A percentile compares a stretch with the other conserved stretches of the same genome.
Evolutionary conservation across 2,113 vertebrate genomes (phyloP).

Genomic region (Stigmatopora nigra): DNA sequence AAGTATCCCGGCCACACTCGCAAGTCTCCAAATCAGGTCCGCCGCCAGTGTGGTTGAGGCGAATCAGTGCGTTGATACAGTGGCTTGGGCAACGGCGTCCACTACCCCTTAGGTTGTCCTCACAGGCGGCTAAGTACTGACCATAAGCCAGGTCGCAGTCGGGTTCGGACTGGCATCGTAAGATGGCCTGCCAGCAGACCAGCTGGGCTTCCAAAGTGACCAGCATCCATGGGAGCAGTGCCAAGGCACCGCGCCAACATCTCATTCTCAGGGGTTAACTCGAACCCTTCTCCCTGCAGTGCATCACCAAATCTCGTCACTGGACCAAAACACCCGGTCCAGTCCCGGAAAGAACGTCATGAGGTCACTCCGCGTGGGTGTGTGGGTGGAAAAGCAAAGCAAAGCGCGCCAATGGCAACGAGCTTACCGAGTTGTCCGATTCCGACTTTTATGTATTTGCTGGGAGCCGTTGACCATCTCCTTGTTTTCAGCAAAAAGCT

Average conservation of each 20-base stretch:
- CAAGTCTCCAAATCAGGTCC: slow-evolving; percentile 72
- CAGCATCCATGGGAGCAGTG: slow-evolving; percentile 59
- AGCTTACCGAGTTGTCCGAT: not conserved
- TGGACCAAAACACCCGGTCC: not conserved
- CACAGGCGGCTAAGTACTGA: slow-evolving; percentile 67
- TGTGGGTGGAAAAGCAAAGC: slow-evolving; percentile 13
- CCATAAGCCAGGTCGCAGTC: slow-evolving; percentile 70
- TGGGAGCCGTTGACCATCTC: slow-evolving; percentile 22
- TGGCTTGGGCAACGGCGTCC: slow-evolving; percentile 71
- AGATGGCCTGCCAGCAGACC: slow-evolving; percentile 71
- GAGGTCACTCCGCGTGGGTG: slow-evolving; percentile 30
- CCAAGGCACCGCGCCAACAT: slow-evolving; percentile 50
- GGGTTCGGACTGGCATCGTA: slow-evolving; percentile 68
- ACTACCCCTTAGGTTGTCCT: slow-evolving; percentile 58
- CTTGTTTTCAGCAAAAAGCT: not conserved
- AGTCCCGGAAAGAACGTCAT: slow-evolving; percentile 4
- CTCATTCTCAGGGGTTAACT: slow-evolving; percentile 60
- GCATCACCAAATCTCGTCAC: slow-evolving; percentile 18
- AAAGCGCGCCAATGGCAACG: not conserved
- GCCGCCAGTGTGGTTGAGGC: slow-evolving; percentile 68
- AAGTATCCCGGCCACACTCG: slow-evolving; percentile 64
- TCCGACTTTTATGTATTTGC: not conserved
- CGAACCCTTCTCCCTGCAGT: slow-evolving; percentile 41
- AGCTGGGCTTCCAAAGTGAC: slow-evolving; percentile 58
- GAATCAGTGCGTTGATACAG: slow-evolving; percentile 69